phyloP scores from a whole-genome alignment of 2,888 invertebrate genomes.

The Cetonia aurata region DNA sequence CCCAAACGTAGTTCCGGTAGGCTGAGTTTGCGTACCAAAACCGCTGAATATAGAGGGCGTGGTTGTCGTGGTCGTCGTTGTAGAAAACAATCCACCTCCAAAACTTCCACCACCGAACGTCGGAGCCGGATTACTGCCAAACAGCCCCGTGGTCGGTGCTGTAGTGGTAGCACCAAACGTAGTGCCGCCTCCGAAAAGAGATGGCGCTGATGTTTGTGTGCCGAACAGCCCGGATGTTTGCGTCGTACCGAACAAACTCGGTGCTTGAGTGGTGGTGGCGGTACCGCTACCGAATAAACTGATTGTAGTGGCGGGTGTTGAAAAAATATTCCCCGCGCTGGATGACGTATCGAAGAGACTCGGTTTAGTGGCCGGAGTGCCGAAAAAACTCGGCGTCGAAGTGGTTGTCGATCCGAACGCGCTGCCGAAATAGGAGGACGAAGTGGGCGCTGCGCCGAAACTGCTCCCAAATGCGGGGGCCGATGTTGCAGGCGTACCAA shows the following conservation, averaged over 20 bases:
- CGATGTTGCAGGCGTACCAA: slow-evolving; percentile 60
- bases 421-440: slow-evolving; percentile 57
- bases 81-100: slow-evolving; percentile 59
- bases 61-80: slow-evolving; percentile 59
- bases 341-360: slow-evolving; percentile 68
- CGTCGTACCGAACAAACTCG: slow-evolving; percentile 57
- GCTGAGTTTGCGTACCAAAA: slow-evolving; percentile 64
- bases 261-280: slow-evolving; percentile 52
- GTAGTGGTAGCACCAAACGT: slow-evolving; percentile 61
- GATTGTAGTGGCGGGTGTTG: slow-evolving; percentile 51
- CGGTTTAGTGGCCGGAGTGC: slow-evolving; percentile 56
- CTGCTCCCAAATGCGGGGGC: slow-evolving; percentile 67
- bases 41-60: slow-evolving; percentile 63
- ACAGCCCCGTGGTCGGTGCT: slow-evolving; percentile 44
- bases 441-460: slow-evolving; percentile 55
- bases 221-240: slow-evolving; percentile 66
- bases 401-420: slow-evolving; percentile 54
- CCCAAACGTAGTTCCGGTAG: slow-evolving; percentile 61
- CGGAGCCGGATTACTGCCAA: slow-evolving; percentile 50
- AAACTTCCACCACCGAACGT: slow-evolving; percentile 31
- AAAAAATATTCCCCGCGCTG: slow-evolving; percentile 55
- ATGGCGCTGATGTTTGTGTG: slow-evolving; percentile 58
- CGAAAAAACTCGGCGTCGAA: slow-evolving; percentile 51
- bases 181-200: slow-evolving; percentile 62
- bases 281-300: slow-evolving; percentile 58